Percentiles rank a stretch among this genome's conserved stretches.
These are phyloP conservation scores for Ethmia dodecea DNA, from an alignment of 2,888 invertebrate genomes.

Conservation along the genomic window DNA sequence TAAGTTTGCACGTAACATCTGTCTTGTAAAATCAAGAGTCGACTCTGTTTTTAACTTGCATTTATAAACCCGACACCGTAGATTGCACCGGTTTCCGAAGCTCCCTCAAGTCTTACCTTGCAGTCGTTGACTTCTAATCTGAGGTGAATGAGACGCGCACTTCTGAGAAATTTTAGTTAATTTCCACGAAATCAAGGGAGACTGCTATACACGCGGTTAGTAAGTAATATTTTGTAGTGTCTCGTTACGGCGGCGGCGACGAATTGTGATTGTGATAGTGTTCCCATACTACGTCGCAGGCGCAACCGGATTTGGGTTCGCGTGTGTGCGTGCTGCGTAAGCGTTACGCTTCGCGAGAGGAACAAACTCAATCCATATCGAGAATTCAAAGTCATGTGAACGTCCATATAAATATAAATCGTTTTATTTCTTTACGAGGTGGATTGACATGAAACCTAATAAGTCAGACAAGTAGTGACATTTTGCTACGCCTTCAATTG, in stretches of 20 bases:
- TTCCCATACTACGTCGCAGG: constrained; percentile 33
- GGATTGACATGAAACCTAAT: background rate
- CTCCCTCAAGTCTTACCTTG: background rate
- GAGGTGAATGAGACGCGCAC: constrained; percentile 47
- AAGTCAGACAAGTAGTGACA: too few relatives aligned
- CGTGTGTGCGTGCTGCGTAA: constrained; percentile 32
- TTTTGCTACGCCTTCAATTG: too few relatives aligned
- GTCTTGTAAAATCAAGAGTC: background rate
- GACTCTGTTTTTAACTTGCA: constrained; percentile 7
- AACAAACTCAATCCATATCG: constrained; percentile 31
- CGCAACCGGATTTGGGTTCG: constrained; percentile 42
- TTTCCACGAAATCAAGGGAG: constrained; percentile 57
- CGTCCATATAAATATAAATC: constrained; percentile 3
- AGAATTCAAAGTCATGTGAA: constrained; percentile 22
- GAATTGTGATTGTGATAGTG: constrained; percentile 46
- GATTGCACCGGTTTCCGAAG: background rate
- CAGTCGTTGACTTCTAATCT: constrained; percentile 37
- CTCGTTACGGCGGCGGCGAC: constrained; percentile 39
- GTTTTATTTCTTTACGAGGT: background rate
- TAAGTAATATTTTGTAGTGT: constrained; percentile 41
- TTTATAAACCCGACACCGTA: constrained; percentile 2
- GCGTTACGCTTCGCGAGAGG: constrained; percentile 22
- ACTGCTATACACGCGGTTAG: constrained; percentile 42
- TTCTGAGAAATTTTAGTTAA: constrained; percentile 63
- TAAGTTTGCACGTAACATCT: too few relatives aligned